Percentiles rank a stretch among this genome's conserved stretches.
These are phyloP conservation scores for Frieseomelitta varia DNA, from an alignment of 1,140 invertebrate species.

Conservation along the genomic window DNA sequence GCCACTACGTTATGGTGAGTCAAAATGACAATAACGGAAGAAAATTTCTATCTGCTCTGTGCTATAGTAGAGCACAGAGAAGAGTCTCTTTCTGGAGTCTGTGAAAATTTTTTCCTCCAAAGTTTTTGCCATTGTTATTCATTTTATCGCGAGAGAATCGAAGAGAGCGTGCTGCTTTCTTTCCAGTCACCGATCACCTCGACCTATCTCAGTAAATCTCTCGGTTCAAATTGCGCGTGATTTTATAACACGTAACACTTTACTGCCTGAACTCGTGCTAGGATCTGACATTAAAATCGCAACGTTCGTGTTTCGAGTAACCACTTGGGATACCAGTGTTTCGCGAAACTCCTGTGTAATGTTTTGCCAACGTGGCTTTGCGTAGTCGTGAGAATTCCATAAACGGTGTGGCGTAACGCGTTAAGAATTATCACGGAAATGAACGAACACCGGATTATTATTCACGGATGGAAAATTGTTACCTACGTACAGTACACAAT, in stretches of 20 bases:
- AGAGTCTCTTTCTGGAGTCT: not conserved
- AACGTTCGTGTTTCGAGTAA: not conserved
- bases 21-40: not conserved
- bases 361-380: not conserved
- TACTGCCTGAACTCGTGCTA: conserved; percentile 28
- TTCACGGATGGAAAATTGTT: not conserved
- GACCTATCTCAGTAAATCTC: not conserved
- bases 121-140: too few relatives aligned
- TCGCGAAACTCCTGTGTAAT: not conserved
- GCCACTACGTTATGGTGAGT: conserved; percentile 98
- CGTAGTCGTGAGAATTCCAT: not conserved
- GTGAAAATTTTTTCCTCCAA: not conserved
- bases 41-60: not conserved
- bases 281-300: not conserved
- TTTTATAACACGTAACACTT: too few relatives aligned
- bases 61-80: too few relatives aligned
- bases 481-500: not conserved
- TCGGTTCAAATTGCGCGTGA: not conserved
- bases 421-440: not conserved
- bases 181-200: not conserved
- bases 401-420: not conserved
- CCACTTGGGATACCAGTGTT: not conserved
- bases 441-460: not conserved
- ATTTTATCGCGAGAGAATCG: not conserved
- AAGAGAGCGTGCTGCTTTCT: not conserved